Evolutionary conservation across 2,113 vertebrate species (phyloP).

Genomic region (Gobiocypris rarus): DNA sequence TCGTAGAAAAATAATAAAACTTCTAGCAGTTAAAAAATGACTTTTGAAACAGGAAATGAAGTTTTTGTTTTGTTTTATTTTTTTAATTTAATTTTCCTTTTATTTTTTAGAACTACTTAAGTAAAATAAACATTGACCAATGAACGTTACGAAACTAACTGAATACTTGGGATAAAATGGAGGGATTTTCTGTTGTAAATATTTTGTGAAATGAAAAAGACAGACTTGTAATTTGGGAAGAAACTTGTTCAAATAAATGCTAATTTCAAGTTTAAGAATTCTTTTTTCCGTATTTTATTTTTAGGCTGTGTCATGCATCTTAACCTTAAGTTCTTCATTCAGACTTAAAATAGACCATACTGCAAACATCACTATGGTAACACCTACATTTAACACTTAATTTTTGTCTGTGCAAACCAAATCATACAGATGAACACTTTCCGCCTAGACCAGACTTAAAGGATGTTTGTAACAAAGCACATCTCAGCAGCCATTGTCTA

Average conservation of each 20-base stretch:
- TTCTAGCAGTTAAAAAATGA: conserved; percentile 47
- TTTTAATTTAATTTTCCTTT: background rate
- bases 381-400: background rate
- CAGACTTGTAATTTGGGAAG: conserved; percentile 74
- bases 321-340: background rate
- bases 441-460: background rate
- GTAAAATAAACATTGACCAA: conserved; percentile 52
- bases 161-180: conserved; percentile 62
- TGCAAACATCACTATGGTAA: background rate
- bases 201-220: conserved; percentile 82
- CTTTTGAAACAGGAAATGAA: conserved; percentile 67
- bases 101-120: conserved; percentile 29
- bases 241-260: conserved; percentile 78
- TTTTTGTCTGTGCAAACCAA: background rate
- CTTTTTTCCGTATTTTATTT: conserved; percentile 48
- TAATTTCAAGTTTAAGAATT: conserved; percentile 64
- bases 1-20: conserved; percentile 68
- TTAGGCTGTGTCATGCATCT: background rate
- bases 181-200: conserved; percentile 79
- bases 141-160: conserved; percentile 36
- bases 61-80: conserved; percentile 6
- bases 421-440: background rate
- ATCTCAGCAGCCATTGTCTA: too few relatives aligned
- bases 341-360: background rate
- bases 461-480: too few relatives aligned